A percentile compares a stretch with the other conserved stretches of the same genome.
These are phyloP conservation scores for Hipparchia semele DNA, from an alignment of 2,888 invertebrate genomes.

Conservation along the genomic window DNA sequence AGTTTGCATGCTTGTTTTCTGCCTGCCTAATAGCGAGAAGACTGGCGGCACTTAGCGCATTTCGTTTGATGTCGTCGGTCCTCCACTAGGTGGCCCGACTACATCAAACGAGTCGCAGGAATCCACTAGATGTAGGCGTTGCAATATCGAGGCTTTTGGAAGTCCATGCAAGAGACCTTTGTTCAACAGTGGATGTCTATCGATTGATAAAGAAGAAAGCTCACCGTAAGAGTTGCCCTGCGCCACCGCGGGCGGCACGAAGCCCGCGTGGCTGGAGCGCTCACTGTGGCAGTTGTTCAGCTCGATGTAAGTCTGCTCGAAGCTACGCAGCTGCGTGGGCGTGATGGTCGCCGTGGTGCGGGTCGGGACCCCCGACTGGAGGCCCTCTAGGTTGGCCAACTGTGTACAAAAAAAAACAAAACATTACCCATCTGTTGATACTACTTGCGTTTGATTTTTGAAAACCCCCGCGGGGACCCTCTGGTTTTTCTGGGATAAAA, in stretches of 20 bases:
- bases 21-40: too few species aligned
- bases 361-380: slow-evolving; percentile 95
- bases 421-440: neutral
- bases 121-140: too few species aligned
- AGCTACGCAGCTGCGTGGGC: slow-evolving; percentile 95
- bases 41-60: too few species aligned
- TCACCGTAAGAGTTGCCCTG: slow-evolving; percentile 79
- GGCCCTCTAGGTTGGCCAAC: slow-evolving; percentile 92
- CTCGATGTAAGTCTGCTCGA: slow-evolving; percentile 96
- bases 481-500: too few species aligned
- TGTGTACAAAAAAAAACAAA: slow-evolving; percentile 74
- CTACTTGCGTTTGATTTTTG: neutral
- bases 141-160: too few species aligned
- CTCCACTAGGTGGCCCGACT: too few species aligned
- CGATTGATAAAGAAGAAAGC: neutral
- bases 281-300: slow-evolving; percentile 90
- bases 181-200: too few species aligned
- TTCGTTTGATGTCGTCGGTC: too few species aligned
- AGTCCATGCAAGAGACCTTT: too few species aligned
- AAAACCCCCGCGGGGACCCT: too few species aligned
- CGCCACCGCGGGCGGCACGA: slow-evolving; percentile 91
- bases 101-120: too few species aligned
- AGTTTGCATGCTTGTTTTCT: too few species aligned
- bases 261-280: slow-evolving; percentile 93
- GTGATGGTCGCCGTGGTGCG: slow-evolving; percentile 97